Conservation (phyloP, 2,113 vertebrate genomes). For the Felis chaus region DNA sequence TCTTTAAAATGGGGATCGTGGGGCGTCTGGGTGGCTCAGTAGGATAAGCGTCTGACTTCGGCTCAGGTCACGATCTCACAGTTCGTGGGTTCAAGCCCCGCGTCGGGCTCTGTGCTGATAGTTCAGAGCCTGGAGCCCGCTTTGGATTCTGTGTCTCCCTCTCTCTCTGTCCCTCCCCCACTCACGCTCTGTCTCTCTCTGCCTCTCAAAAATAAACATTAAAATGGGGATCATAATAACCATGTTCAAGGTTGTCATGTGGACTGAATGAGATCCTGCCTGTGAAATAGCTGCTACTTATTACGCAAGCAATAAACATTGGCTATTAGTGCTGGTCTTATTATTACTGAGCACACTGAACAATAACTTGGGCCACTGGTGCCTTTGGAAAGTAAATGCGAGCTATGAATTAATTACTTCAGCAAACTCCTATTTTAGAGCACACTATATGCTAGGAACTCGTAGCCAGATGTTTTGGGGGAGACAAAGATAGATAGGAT, state of each 20-base stretch:
- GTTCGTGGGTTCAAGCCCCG: too few relatives aligned
- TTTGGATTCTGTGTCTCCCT: too few relatives aligned
- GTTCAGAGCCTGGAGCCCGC: too few relatives aligned
- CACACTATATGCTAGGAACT: fast-evolving
- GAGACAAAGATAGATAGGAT: background rate
- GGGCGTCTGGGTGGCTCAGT: too few relatives aligned
- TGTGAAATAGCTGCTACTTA: background rate
- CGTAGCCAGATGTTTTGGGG: background rate
- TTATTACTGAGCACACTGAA: background rate
- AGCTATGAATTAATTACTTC: background rate
- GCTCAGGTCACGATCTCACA: too few relatives aligned
- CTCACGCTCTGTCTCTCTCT: too few relatives aligned
- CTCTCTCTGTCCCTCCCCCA: too few relatives aligned
- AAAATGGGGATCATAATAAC: too few relatives aligned
- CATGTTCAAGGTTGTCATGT: background rate
- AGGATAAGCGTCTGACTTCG: too few relatives aligned
- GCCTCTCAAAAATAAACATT: too few relatives aligned
- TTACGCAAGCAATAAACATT: background rate
- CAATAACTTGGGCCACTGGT: too few relatives aligned
- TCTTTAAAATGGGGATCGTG: background rate
- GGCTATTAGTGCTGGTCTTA: background rate
- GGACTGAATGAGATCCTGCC: background rate
- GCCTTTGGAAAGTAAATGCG: background rate
- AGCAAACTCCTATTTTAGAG: background rate
- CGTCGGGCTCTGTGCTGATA: too few relatives aligned